phyloP scores from a whole-genome alignment of 2,113 vertebrate species.

The Limnothrissa miodon region DNA sequence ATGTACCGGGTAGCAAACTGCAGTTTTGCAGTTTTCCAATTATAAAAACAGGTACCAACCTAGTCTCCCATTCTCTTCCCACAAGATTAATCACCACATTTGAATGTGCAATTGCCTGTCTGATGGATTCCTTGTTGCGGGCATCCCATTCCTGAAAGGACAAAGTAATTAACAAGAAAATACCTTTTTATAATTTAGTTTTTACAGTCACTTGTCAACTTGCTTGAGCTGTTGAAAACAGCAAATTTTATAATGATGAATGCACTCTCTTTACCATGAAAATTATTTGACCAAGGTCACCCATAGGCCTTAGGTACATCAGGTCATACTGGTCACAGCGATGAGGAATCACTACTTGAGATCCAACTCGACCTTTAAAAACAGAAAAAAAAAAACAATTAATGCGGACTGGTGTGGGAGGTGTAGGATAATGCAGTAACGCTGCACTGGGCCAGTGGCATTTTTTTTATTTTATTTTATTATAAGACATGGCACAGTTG shows the following conservation, averaged over 20 bases:
- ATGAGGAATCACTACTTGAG: constrained; percentile 87
- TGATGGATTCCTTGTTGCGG: constrained; percentile 82
- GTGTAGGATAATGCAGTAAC: too few species aligned
- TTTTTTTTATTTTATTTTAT: too few species aligned
- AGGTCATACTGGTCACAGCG: constrained; percentile 88
- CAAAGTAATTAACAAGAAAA: background rate
- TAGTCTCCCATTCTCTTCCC: constrained; percentile 93
- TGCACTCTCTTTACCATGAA: constrained; percentile 77
- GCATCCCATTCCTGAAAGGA: constrained; percentile 84
- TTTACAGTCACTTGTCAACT: too few species aligned
- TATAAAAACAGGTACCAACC: constrained; percentile 58
- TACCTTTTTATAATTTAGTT: too few species aligned
- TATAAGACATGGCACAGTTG: too few species aligned
- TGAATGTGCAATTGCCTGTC: constrained; percentile 81
- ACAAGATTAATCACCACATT: constrained; percentile 94
- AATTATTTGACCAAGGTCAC: constrained; percentile 90
- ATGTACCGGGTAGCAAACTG: too few species aligned
- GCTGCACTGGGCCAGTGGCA: too few species aligned
- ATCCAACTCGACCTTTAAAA: constrained; percentile 85
- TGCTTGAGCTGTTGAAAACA: too few species aligned
- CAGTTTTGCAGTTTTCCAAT: too few species aligned
- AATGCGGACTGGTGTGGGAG: too few species aligned
- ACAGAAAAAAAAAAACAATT: constrained; percentile 19
- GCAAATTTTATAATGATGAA: background rate
- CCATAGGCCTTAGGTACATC: constrained; percentile 91